These are phyloP conservation scores for Epizoanthus illoricatus DNA, from an alignment of 92 coral and sea anemone genomes.

Conservation along the genomic window DNA sequence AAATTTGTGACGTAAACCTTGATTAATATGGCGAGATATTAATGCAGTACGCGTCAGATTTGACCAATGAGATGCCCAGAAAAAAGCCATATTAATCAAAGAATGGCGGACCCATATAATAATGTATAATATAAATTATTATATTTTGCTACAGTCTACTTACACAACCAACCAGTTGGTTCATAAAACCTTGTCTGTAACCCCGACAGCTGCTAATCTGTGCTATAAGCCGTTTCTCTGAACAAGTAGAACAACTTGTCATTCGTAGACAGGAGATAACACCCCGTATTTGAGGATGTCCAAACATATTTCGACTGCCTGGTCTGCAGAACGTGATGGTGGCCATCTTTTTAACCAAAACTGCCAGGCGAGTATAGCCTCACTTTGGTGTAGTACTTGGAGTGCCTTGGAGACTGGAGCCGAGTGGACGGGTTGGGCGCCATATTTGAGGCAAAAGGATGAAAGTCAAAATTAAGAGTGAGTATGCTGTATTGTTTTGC, in stretches of 20 bases:
- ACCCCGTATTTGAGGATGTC: not conserved
- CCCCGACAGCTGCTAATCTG: not conserved
- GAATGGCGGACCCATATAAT: no score
- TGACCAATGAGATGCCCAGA: no score
- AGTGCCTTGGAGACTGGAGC: constrained; percentile 22
- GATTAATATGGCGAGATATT: no score
- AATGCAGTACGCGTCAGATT: no score
- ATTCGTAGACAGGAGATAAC: constrained; percentile 1
- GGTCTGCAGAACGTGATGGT: constrained; percentile 1
- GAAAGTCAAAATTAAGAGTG: constrained; percentile 31
- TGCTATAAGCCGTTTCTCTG: not conserved
- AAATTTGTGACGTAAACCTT: no score
- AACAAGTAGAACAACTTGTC: not conserved
- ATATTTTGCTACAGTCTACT: not conserved
- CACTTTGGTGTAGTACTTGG: not conserved
- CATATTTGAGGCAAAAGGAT: constrained; percentile 14
- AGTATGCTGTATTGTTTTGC: not conserved
- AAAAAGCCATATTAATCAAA: no score
- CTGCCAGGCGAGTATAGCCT: constrained; percentile 25
- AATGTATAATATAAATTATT: no score
- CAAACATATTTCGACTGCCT: not conserved
- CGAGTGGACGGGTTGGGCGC: constrained; percentile 6
- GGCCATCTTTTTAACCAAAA: constrained; percentile 2
- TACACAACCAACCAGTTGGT: not conserved
- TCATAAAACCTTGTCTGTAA: not conserved